Percentiles rank a stretch among this genome's conserved stretches.
Conservation (phyloP, 2,797 vertebrate genomes). For the Macropodus opercularis region DNA sequence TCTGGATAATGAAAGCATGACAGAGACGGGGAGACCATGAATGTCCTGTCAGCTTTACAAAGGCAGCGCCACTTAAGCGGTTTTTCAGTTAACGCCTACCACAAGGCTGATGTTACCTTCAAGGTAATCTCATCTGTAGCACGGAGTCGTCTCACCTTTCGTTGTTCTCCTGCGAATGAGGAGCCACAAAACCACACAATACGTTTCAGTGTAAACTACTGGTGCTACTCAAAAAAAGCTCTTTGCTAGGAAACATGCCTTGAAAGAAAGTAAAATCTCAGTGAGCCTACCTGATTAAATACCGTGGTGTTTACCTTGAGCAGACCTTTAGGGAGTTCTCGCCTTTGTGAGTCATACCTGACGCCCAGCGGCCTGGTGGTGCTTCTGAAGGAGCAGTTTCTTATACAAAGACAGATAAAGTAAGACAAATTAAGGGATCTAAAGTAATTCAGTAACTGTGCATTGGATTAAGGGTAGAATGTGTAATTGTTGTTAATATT, state of each 20-base stretch:
- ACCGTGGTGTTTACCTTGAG: no score
- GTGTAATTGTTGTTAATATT: conserved; percentile 40
- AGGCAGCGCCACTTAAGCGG: neutral
- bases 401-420: no score
- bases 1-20: conserved; percentile 17
- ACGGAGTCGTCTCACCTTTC: neutral
- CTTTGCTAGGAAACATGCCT: neutral
- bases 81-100: conserved; percentile 11
- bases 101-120: conserved; percentile 8
- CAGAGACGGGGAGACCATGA: conserved; percentile 15
- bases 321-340: no score
- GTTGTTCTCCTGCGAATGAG: neutral
- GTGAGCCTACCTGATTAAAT: no score
- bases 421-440: neutral
- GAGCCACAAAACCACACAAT: neutral
- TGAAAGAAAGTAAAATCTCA: no score
- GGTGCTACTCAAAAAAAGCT: neutral
- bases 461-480: conserved; percentile 34
- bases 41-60: conserved; percentile 19
- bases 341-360: no score
- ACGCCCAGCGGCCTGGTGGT: no score
- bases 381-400: no score
- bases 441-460: conserved; percentile 14
- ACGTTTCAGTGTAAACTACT: neutral
- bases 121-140: conserved; percentile 7